A percentile compares a stretch with the other conserved stretches of the same genome.
phyloP scores from a whole-genome alignment of 2,113 vertebrate genomes.

The Micronisus gabar region DNA sequence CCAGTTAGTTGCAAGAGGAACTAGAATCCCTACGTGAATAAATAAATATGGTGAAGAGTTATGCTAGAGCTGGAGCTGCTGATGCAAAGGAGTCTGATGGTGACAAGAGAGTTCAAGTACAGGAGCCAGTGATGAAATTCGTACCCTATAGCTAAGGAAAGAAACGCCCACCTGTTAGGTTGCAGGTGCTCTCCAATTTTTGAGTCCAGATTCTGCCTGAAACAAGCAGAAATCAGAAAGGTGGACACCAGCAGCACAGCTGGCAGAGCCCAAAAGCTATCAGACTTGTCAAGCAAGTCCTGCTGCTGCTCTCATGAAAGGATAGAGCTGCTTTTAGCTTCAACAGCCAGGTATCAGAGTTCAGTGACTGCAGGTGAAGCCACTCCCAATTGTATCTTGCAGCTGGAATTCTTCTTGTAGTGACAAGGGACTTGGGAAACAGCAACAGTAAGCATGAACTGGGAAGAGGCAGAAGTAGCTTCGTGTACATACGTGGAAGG shows the following conservation, averaged over 20 bases:
- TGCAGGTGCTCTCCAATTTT: too few relatives aligned
- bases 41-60: neutral
- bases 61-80: neutral
- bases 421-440: neutral
- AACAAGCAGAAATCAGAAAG: neutral
- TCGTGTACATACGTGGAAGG: rapidly evolving
- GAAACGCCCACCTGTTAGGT: rapidly evolving
- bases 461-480: neutral
- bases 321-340: neutral
- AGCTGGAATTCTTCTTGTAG: neutral
- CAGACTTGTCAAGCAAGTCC: neutral
- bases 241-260: neutral
- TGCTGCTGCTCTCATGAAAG: neutral
- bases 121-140: neutral
- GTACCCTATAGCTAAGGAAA: neutral
- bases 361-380: neutral
- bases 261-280: neutral
- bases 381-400: neutral
- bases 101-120: neutral
- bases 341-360: neutral
- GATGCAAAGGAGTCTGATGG: neutral
- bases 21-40: neutral
- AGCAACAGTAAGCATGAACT: neutral
- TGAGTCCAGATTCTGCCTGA: neutral
- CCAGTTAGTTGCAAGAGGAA: neutral